Evolutionary conservation across 2,113 vertebrate genomes (phyloP).

Genomic region (Psilopogon haemacephalus): DNA sequence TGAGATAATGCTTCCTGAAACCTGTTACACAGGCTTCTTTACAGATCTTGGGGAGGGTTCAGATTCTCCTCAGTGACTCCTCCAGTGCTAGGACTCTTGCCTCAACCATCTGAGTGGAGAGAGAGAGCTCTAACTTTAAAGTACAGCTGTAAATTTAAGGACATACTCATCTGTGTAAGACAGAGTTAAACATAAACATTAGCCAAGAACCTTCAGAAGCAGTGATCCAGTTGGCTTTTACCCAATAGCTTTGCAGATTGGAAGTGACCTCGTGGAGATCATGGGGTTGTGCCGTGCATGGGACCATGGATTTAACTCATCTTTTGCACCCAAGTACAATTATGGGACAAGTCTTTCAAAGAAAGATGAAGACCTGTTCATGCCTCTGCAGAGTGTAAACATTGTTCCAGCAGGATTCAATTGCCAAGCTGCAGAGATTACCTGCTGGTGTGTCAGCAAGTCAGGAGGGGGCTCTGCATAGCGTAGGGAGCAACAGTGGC

Average conservation of each 20-base stretch:
- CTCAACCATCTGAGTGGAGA: neutral
- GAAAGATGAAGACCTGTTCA: neutral
- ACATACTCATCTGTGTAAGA: neutral
- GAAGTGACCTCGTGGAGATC: neutral
- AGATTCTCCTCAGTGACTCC: neutral
- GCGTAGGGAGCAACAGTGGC: fast-evolving
- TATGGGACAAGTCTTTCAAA: neutral
- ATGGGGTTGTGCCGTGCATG: neutral
- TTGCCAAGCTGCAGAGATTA: neutral
- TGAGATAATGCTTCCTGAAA: neutral
- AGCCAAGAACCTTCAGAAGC: neutral
- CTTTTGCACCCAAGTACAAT: neutral
- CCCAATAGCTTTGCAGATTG: neutral
- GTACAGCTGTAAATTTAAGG: neutral
- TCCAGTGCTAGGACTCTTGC: neutral
- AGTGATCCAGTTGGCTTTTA: neutral
- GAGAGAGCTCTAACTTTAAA: neutral
- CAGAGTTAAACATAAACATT: neutral
- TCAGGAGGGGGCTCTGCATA: neutral
- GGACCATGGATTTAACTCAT: neutral
- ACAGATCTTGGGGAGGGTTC: neutral
- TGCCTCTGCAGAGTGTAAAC: neutral
- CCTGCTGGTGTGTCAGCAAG: neutral
- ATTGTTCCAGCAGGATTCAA: neutral
- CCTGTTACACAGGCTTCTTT: neutral